Percentiles rank a stretch among this genome's conserved stretches.
These are phyloP conservation scores for Aix galericulata DNA, from an alignment of 2,113 vertebrate species.

Conservation along the genomic window DNA sequence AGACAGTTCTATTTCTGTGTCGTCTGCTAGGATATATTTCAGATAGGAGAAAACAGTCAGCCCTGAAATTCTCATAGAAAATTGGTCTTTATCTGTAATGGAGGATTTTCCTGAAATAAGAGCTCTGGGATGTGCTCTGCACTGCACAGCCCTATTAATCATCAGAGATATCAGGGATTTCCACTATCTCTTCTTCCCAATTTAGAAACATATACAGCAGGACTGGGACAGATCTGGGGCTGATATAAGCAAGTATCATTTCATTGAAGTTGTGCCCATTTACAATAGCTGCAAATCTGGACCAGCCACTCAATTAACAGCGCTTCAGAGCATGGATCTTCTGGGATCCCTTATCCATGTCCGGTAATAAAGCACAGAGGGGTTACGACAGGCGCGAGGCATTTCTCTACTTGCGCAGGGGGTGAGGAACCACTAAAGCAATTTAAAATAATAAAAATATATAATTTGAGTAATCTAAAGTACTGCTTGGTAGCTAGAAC, in stretches of 20 bases:
- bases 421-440: neutral
- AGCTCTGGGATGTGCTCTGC: neutral
- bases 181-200: neutral
- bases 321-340: slow-evolving; percentile 31
- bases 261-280: slow-evolving; percentile 15
- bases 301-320: slow-evolving; percentile 25
- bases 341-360: slow-evolving; percentile 21
- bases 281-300: slow-evolving; percentile 34
- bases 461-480: neutral
- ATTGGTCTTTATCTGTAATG: neutral
- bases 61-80: neutral
- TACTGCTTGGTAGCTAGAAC: neutral
- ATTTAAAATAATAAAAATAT: neutral
- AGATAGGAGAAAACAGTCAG: neutral
- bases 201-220: neutral
- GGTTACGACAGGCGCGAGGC: neutral
- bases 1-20: neutral
- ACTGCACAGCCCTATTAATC: neutral
- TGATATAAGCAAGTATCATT: neutral
- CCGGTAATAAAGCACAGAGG: neutral
- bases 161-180: neutral
- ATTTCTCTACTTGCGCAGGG: neutral
- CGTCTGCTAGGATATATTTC: neutral
- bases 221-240: neutral
- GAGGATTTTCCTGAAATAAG: neutral